Conservation (phyloP, 2,888 invertebrate genomes). For the Disparrhopalites patrizii region DNA sequence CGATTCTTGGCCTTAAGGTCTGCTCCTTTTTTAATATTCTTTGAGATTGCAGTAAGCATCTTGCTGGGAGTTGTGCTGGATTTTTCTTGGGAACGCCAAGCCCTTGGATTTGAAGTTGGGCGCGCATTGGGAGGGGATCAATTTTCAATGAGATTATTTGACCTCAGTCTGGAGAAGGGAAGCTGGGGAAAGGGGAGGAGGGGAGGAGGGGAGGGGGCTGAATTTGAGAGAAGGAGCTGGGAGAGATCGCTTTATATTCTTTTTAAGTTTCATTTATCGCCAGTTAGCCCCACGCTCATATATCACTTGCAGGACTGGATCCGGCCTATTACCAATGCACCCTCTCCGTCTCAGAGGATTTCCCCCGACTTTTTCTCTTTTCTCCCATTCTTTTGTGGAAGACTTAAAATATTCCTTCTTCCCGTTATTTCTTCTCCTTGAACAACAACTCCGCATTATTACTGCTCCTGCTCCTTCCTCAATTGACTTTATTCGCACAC, state of each 20-base stretch:
- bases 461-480: no score
- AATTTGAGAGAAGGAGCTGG: background rate
- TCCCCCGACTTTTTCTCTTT: background rate
- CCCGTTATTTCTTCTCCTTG: no score
- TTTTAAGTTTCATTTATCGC: constrained; percentile 38
- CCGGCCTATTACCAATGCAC: constrained; percentile 42
- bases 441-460: no score
- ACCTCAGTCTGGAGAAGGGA: background rate
- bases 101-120: no score
- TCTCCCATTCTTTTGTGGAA: background rate
- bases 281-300: constrained; percentile 30
- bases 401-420: background rate
- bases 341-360: constrained; percentile 21
- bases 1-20: no score
- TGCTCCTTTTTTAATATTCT: no score
- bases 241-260: constrained; percentile 16
- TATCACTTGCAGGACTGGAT: constrained; percentile 23
- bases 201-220: background rate
- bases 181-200: background rate
- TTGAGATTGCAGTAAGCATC: no score
- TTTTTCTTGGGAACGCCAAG: no score
- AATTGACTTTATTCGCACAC: no score
- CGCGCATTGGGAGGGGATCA: background rate
- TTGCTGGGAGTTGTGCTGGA: no score
- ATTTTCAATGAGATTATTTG: constrained; percentile 22